Evolutionary conservation across 2,797 vertebrate genomes (phyloP).

Genomic region (Spheniscus humboldti): DNA sequence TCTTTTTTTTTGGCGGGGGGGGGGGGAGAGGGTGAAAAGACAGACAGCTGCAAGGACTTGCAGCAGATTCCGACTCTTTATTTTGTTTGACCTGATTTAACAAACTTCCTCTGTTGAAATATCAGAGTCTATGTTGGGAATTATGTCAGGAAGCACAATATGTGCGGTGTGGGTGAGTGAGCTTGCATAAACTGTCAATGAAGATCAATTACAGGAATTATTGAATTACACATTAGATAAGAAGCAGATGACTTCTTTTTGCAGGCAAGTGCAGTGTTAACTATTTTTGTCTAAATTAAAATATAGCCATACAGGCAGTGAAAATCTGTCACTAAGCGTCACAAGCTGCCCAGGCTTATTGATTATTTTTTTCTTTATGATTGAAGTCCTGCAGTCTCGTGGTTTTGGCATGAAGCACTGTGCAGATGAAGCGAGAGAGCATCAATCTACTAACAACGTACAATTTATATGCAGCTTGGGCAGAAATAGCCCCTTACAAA

Average conservation of each 20-base stretch:
- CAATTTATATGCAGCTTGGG: not conserved
- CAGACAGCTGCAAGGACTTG: constrained; percentile 35
- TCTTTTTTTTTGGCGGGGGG: not conserved
- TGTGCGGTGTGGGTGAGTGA: constrained; percentile 60
- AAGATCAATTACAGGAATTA: constrained; percentile 61
- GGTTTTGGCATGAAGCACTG: not conserved
- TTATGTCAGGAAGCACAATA: constrained; percentile 66
- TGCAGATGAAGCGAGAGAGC: not conserved
- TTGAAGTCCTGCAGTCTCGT: not conserved
- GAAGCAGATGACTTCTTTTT: constrained; percentile 55
- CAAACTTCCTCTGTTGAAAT: constrained; percentile 63
- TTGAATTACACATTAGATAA: constrained; percentile 59
- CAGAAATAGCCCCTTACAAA: constrained; percentile 9
- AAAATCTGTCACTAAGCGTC: constrained; percentile 8
- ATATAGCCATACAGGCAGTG: not conserved
- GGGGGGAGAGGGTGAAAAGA: not conserved
- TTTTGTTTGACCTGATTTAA: constrained; percentile 60
- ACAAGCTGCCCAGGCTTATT: constrained; percentile 36
- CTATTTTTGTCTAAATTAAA: constrained; percentile 43
- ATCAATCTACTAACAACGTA: not conserved
- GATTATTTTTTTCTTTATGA: not conserved
- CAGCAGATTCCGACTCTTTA: constrained; percentile 25
- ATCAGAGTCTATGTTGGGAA: constrained; percentile 49
- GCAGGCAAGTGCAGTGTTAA: not conserved
- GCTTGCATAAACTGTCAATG: constrained; percentile 64